phyloP scores from a whole-genome alignment of 53 echinoderm and acorn worm species.

The Stichopus horrens region DNA sequence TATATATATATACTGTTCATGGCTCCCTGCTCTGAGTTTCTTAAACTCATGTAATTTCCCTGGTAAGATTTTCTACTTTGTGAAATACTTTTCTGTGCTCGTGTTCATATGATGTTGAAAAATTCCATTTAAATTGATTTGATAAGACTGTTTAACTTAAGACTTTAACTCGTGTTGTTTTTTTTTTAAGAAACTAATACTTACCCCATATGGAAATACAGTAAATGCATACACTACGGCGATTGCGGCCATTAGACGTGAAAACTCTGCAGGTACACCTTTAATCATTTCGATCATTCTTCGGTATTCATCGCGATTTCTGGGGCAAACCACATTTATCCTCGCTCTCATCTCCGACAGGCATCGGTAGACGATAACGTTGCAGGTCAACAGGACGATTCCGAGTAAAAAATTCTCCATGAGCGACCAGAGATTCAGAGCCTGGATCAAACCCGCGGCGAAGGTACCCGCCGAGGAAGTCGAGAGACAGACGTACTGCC shows the following conservation, averaged over 20 bases:
- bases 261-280: conserved; percentile 91
- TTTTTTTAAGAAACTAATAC: background rate
- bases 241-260: conserved; percentile 86
- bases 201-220: conserved; percentile 89
- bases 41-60: no score
- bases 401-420: conserved; percentile 65
- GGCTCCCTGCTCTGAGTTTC: no score
- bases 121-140: no score
- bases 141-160: no score
- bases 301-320: conserved; percentile 84
- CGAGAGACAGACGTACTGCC: background rate
- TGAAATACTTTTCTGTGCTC: no score
- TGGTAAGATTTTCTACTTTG: no score
- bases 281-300: conserved; percentile 88
- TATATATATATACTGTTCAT: no score
- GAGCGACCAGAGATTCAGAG: conserved; percentile 66
- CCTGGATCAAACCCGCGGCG: conserved; percentile 44
- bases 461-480: background rate
- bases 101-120: no score
- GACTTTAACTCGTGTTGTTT: no score
- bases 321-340: conserved; percentile 71
- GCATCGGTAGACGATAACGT: conserved; percentile 76
- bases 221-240: conserved; percentile 72
- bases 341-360: conserved; percentile 67
- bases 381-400: conserved; percentile 67